A percentile compares a stretch with the other conserved stretches of the same genome.
Conservation (phyloP, 2,113 vertebrate species). For the Lycaon pictus region DNA sequence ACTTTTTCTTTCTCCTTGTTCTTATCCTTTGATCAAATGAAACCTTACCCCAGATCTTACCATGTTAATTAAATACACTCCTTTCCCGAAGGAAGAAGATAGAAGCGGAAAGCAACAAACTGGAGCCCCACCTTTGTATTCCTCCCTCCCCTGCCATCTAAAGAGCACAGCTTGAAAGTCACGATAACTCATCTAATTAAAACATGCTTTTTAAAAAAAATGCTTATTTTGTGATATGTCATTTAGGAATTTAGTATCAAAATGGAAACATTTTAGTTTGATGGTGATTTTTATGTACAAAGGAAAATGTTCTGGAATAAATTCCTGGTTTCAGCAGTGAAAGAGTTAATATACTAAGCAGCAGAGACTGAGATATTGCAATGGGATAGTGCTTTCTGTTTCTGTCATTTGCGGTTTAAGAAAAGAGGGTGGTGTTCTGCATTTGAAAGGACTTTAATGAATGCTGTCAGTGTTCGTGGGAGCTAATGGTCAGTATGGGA, state of each 20-base stretch:
- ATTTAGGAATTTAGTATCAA: slow-evolving; percentile 32
- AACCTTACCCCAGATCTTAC: neutral
- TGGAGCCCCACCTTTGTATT: neutral
- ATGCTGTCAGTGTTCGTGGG: slow-evolving; percentile 86
- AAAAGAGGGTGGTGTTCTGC: slow-evolving; percentile 86
- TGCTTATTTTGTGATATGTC: neutral
- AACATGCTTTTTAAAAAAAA: slow-evolving; percentile 20
- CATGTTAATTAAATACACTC: neutral
- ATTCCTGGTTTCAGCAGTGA: slow-evolving; percentile 75
- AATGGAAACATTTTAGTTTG: slow-evolving; percentile 25
- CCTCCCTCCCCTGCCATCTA: neutral
- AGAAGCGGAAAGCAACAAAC: neutral
- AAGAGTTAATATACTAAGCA: slow-evolving; percentile 86
- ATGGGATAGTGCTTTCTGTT: slow-evolving; percentile 83
- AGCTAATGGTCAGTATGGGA: slow-evolving; percentile 83
- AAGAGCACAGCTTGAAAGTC: slow-evolving; percentile 29
- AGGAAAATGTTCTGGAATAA: slow-evolving; percentile 62
- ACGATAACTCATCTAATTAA: neutral
- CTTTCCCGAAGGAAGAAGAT: neutral
- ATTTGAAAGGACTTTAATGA: slow-evolving; percentile 89
- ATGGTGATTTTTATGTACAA: slow-evolving; percentile 73
- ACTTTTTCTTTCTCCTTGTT: slow-evolving; percentile 59
- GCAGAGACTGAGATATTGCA: slow-evolving; percentile 77
- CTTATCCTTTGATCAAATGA: slow-evolving; percentile 19
- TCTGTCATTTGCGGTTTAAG: slow-evolving; percentile 87